Percentiles rank a stretch among this genome's conserved stretches.
Evolutionary conservation across 2,888 invertebrate genomes (phyloP).

Genomic region (Thyatira batis): DNA sequence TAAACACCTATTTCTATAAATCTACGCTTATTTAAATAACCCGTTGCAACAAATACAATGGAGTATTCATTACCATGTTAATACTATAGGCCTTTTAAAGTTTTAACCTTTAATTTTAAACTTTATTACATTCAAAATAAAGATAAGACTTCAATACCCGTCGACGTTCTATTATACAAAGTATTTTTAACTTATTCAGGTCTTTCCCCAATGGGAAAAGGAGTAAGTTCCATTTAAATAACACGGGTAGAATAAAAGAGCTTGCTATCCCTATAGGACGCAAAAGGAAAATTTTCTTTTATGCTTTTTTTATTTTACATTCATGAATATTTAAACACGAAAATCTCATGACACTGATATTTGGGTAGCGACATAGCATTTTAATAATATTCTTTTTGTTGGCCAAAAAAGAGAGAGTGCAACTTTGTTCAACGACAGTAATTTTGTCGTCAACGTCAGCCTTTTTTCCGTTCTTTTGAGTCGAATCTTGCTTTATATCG

Average conservation of each 20-base stretch:
- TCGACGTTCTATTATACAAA: slow-evolving; percentile 11
- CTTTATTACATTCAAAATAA: slow-evolving; percentile 7
- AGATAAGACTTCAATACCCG: slow-evolving; percentile 6
- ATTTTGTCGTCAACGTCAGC: too few species aligned
- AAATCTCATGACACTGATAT: slow-evolving; percentile 28
- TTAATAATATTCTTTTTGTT: slow-evolving; percentile 8
- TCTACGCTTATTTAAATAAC: too few species aligned
- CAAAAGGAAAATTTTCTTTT: slow-evolving; percentile 29
- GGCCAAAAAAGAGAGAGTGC: slow-evolving; percentile 22
- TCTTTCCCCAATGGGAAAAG: slow-evolving; percentile 32
- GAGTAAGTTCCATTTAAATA: slow-evolving; percentile 51
- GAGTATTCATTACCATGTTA: neutral
- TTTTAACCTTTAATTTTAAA: slow-evolving; percentile 6
- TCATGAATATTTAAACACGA: slow-evolving; percentile 37
- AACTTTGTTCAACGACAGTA: slow-evolving; percentile 10
- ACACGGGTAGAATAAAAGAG: slow-evolving; percentile 39
- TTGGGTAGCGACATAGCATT: slow-evolving; percentile 24
- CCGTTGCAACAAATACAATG: neutral
- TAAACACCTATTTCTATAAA: too few species aligned
- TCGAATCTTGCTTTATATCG: too few species aligned
- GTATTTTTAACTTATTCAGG: slow-evolving; percentile 35
- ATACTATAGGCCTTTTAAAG: neutral
- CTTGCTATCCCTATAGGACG: slow-evolving; percentile 33
- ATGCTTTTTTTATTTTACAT: slow-evolving; percentile 13
- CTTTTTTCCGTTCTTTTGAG: too few species aligned